Evolutionary conservation across 2,888 invertebrate species (phyloP), one percentile per base, ranked within the genome.

Genomic region (Glaucopsyche alexis): DNA sequence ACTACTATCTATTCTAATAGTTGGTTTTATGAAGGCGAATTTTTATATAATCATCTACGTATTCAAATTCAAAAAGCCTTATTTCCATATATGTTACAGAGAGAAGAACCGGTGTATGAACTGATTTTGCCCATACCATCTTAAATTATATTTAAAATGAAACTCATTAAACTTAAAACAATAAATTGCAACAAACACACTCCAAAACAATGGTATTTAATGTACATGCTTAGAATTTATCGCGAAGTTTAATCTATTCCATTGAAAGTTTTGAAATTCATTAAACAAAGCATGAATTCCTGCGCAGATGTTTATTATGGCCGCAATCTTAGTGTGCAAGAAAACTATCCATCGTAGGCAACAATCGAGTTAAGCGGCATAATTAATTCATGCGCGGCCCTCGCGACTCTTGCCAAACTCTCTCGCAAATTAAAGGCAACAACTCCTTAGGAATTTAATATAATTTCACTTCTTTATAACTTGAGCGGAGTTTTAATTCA

Each of bases 321-420:
- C 76, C 76, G 75, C 75, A 76, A 74, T 74, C 74, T 70, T 60
- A 75, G 69, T 69, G 75, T 52, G 74, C 77, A 77, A 78, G 78
- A 76, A 76, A 80, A 84, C 82, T 83, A 81, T 80, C 74, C 78
- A 82, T 79, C 81, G 78, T 76, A 79, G 82, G 84, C 79, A 81
- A 81, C 82, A 78, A 78, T 77, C 78, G 80, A 78, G 77, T 79
- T 80, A 80, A 74, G 78, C 76, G 80, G 74, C 77, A 83, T 87
- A 83, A 87, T 86, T 84, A 86, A 87, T 87, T 87, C 84, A 87
- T 83, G 76, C 79, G 76, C 71, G 50, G 19, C 70, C 75, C 76
- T 77, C 79, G 76, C 74, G 79, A 77, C 77, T 77, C 77, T 77
- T 75, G 77, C 76, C 77, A 75, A 73, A 75, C 72, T 73, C 74